Conservation (phyloP, 2,888 invertebrate species). For the Amphipyra tragopoginis region DNA sequence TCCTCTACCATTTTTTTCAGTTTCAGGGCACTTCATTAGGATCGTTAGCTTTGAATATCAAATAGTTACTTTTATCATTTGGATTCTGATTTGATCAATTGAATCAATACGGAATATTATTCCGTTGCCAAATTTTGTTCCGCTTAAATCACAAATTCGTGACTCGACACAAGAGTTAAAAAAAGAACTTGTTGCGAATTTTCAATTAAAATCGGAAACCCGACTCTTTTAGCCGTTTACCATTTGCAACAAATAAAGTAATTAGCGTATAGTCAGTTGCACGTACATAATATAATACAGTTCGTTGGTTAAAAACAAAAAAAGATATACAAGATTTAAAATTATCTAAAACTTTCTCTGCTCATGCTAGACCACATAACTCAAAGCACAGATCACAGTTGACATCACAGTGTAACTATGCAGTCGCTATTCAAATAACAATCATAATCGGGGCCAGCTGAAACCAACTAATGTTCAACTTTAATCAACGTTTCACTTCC, state of each 20-base stretch:
- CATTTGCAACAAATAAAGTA: slow-evolving; percentile 3
- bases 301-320: too few relatives aligned
- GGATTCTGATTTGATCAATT: slow-evolving; percentile 38
- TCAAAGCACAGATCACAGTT: slow-evolving; percentile 8
- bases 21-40: slow-evolving; percentile 39
- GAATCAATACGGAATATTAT: slow-evolving; percentile 38
- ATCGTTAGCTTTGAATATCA: slow-evolving; percentile 39
- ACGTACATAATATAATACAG: too few relatives aligned
- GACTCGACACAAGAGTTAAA: slow-evolving; percentile 12
- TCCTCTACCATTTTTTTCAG: slow-evolving; percentile 1
- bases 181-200: slow-evolving; percentile 28
- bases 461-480: slow-evolving; percentile 52
- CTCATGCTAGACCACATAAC: slow-evolving; percentile 21
- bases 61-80: slow-evolving; percentile 52
- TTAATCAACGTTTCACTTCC: slow-evolving; percentile 74
- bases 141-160: slow-evolving; percentile 35
- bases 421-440: slow-evolving; percentile 53
- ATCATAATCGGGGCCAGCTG: slow-evolving; percentile 39
- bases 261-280: background rate
- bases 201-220: slow-evolving; percentile 39
- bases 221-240: slow-evolving; percentile 26
- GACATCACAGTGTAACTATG: slow-evolving; percentile 29
- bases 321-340: slow-evolving; percentile 4
- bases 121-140: slow-evolving; percentile 21
- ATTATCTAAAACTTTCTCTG: background rate